Evolutionary conservation across 2,888 invertebrate species (phyloP), one percentile per base, ranked within the genome.

Genomic region (Drosophila birchii): DNA sequence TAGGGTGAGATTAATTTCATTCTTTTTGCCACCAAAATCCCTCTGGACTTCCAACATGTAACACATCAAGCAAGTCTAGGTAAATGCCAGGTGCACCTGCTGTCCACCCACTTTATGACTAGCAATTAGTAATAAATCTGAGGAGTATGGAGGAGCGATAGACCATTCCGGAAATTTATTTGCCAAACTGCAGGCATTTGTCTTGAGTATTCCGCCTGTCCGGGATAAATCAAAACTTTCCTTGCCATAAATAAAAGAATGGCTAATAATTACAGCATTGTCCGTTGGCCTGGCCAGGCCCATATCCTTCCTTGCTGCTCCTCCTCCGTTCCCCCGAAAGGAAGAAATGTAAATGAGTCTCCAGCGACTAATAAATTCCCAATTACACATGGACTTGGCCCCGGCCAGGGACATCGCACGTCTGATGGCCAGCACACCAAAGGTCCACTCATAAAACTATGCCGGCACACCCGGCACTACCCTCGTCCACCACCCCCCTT

Each of bases 331-430:
- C 23, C 54, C 44, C 11, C 45, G 26, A 62, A 58, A 56, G 36
- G 70, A 78, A 82, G 76, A 78, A 79, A 81, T 80, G 81, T 88
- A 89, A 91, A 90, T 90, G 89, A 83, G 88, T 91, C 91, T 91
- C 91, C 72, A 76, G 90, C 83, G 91, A 81, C 90, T 85, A 88
- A 91, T 91, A 91, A 91, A 91, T 91, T 88, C 83, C 81, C 88
- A 79, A 88, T 87, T 86, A 90, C 87, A 84, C 88, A 76, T 78
- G 75, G 76, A 80, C 75, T 80, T 72, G 70, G 72, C 20, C 84
- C 49, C 51, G 57, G 58, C 55, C 47, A 36, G 70, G 56, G 56
- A 45, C 55, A 12, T 20, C 20, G 32, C 29, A 23, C 39, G 38
- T 20, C 54, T 45, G 69, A 54, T 43, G 67, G 61, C 70, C 74